phyloP scores from a whole-genome alignment of 2,113 vertebrate genomes.

The Diphyllodes magnificus region DNA sequence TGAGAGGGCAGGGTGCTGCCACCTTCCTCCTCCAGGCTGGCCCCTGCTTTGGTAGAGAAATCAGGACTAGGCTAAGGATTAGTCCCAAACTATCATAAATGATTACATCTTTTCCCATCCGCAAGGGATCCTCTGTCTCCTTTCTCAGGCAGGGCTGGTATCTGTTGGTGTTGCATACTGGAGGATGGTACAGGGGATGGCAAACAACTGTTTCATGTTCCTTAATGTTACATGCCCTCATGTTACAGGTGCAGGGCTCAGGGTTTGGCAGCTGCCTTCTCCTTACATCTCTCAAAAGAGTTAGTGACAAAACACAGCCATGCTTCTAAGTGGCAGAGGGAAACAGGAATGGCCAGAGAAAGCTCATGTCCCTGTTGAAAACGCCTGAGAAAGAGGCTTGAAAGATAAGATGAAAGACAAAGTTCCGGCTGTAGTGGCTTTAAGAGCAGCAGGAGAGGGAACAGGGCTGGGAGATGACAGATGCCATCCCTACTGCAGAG shows the following conservation, averaged over 20 bases:
- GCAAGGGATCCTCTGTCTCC: background rate
- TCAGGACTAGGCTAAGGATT: background rate
- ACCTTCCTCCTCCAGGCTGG: background rate
- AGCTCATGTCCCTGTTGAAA: background rate
- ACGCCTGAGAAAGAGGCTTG: background rate
- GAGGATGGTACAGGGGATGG: background rate
- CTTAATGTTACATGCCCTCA: background rate
- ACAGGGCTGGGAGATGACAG: background rate
- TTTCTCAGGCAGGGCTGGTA: background rate
- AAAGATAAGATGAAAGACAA: background rate
- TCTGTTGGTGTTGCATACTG: background rate
- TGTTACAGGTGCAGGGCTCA: background rate
- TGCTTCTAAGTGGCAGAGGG: background rate
- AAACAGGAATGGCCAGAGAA: background rate
- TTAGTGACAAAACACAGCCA: background rate
- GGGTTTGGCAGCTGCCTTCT: background rate
- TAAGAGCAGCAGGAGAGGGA: background rate
- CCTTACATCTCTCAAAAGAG: background rate
- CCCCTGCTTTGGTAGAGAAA: background rate
- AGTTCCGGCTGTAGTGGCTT: background rate
- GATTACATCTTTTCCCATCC: background rate
- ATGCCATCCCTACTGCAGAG: background rate
- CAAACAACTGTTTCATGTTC: background rate
- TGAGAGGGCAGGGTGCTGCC: background rate
- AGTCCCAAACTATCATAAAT: background rate